phyloP scores from a whole-genome alignment of 2,888 invertebrate species.

The Calameuta filiformis region DNA sequence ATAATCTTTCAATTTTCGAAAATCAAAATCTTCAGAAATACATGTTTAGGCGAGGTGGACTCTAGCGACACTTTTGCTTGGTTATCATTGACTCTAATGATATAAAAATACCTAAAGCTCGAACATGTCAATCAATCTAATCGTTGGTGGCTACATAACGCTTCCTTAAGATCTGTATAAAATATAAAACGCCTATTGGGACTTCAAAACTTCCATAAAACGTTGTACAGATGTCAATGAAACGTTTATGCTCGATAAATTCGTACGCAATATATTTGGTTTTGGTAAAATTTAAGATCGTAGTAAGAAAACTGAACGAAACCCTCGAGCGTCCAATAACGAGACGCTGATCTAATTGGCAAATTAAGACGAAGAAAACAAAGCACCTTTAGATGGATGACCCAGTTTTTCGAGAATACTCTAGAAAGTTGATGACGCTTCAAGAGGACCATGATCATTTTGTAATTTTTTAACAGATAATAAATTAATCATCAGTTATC shows the following conservation, averaged over 20 bases:
- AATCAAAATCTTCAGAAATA: not conserved
- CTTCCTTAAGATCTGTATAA: not conserved
- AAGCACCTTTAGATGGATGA: not conserved
- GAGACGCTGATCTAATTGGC: not conserved
- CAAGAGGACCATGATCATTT: not conserved
- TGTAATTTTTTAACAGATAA: not conserved
- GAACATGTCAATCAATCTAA: not conserved
- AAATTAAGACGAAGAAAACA: not conserved
- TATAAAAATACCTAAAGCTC: not conserved
- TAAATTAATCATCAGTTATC: not conserved
- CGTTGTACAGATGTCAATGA: not conserved
- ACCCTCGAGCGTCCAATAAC: not conserved
- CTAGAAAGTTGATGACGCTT: not conserved
- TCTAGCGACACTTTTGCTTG: not conserved
- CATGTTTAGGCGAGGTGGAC: not conserved
- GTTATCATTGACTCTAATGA: not conserved
- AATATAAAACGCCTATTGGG: not conserved
- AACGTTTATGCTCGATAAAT: not conserved
- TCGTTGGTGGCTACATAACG: not conserved
- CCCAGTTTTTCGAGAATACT: too few species aligned
- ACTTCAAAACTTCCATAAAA: not conserved
- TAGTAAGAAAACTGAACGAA: too few species aligned
- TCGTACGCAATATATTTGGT: not conserved
- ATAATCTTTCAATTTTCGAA: too few species aligned
- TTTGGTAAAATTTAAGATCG: not conserved